Base-by-base conservation (phyloP, 2,888 invertebrate genomes). In the Campoplex nolae region DNA sequence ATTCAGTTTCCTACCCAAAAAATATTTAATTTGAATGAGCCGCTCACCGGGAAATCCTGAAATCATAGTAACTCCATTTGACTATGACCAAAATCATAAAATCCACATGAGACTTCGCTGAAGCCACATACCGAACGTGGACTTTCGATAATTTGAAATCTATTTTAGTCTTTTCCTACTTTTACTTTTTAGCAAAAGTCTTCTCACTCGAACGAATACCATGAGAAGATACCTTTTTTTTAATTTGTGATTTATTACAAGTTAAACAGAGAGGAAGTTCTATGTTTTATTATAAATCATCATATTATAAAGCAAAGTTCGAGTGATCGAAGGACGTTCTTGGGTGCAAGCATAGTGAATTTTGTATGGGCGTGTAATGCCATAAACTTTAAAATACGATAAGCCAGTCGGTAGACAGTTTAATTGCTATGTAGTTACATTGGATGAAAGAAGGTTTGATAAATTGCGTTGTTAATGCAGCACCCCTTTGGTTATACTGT, bases 331-430 rank as follows among this genome's bases (percentile, higher is more conserved):
- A 84, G 84, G 86, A 85, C 75, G 85, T 58, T 70, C 51, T 28
- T 70, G 42, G 62, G 71, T 70, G 67, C 76, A 83, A 83, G 80
- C 86, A 88, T 88, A 90, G 93, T 88, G 90, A 93, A 93, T 92
- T 93, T 92, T 90, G 92, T 91, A 92, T 93, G 92, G 93, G 93
- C 93, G 93, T 93, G 91, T 89, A 88, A 89, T 91, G 91, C 91
- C 90, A 92, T 93, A 93, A 93, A 93, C 89, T 92, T 93, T 91
- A 92, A 93, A 93, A 93, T 93, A 93, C 92, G 93, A 93, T 93
- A 92, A 92, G 93, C 91, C 92, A 90, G 90, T 73, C 65, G 89
- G 92, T 92, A 92, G 92, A 93, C 92, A 93, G 91, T 93, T 93
- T 94, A 94, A 94, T 93, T 94, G 93, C 93, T 92, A 92, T 90